phyloP scores from a whole-genome alignment of 2,888 invertebrate species.

The Oxycera nigricornis region DNA sequence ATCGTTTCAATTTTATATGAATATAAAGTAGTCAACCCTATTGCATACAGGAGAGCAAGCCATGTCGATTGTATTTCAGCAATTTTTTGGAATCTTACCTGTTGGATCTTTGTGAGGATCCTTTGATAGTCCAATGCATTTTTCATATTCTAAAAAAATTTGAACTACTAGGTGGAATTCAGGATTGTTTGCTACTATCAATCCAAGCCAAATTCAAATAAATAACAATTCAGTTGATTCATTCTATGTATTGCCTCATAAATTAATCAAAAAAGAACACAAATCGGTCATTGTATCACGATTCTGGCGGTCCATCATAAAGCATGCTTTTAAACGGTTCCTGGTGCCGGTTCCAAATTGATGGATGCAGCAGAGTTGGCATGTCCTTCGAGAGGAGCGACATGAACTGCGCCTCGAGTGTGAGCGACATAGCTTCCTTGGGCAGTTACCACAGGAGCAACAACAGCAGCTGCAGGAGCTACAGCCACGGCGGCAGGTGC shows the following conservation, averaged over 20 bases:
- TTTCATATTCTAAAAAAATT: no score
- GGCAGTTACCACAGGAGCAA: conserved; percentile 18
- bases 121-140: no score
- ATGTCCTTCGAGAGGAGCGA: conserved; percentile 62
- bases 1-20: no score
- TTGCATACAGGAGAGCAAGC: no score
- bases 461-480: conserved; percentile 41
- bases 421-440: conserved; percentile 55
- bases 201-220: no score
- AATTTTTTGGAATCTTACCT: no score
- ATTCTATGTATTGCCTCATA: neutral
- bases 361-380: conserved; percentile 42
- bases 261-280: neutral
- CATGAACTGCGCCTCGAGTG: conserved; percentile 60
- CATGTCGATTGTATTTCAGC: no score
- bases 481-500: conserved; percentile 47
- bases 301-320: neutral
- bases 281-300: neutral
- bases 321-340: conserved; percentile 13
- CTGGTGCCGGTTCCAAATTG: conserved; percentile 33
- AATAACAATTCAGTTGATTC: neutral
- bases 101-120: no score
- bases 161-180: no score
- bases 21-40: no score
- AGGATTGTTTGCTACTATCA: no score